Evolutionary conservation across 2,113 vertebrate genomes (phyloP).

Genomic region (Chloropsis cyanopogon): DNA sequence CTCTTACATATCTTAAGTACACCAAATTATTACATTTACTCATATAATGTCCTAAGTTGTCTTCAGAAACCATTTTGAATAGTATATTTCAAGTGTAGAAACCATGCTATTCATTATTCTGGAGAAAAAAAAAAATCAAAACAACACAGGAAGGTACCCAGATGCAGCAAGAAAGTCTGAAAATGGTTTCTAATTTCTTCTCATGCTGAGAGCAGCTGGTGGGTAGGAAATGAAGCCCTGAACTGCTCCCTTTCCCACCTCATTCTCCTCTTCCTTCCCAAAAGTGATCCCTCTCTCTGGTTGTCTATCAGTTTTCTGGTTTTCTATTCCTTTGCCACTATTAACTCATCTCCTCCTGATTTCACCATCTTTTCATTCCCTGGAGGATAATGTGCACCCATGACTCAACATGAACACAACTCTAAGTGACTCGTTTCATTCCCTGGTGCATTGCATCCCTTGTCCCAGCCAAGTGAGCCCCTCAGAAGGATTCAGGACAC

Average conservation of each 20-base stretch:
- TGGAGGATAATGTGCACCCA: fast-evolving
- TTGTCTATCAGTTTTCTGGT: neutral
- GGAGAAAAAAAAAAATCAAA: neutral
- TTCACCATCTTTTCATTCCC: neutral
- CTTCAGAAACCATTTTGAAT: neutral
- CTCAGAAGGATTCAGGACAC: neutral
- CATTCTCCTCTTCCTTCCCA: neutral
- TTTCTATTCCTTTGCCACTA: neutral
- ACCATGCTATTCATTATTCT: neutral
- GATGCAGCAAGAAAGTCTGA: neutral
- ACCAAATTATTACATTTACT: neutral
- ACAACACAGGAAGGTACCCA: neutral
- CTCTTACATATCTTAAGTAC: neutral
- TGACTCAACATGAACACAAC: fast-evolving
- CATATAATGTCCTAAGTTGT: neutral
- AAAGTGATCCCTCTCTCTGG: neutral
- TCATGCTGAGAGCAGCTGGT: fast-evolving
- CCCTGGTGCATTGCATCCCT: fast-evolving
- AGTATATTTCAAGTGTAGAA: neutral
- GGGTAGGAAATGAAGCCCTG: neutral
- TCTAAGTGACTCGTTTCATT: fast-evolving
- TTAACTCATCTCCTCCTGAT: neutral
- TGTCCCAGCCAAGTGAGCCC: neutral
- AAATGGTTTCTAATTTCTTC: neutral
- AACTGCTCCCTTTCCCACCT: neutral